These are phyloP conservation scores for Pachydiplax longipennis DNA, from an alignment of 2,888 invertebrate genomes.

Conservation along the genomic window DNA sequence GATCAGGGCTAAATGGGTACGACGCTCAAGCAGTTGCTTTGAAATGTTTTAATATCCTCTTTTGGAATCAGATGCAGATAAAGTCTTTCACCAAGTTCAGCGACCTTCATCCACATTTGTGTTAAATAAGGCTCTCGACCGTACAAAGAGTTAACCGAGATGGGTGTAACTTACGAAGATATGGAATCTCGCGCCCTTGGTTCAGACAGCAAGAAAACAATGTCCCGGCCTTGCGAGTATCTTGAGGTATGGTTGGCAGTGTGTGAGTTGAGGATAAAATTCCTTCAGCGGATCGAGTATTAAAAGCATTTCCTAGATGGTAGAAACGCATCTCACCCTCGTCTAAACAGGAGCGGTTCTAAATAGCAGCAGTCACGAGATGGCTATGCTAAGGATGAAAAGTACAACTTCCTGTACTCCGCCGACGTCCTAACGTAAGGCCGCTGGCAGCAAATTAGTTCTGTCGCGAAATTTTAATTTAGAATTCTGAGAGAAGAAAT, in stretches of 20 bases:
- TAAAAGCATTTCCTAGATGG: not conserved
- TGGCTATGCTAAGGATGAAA: not conserved
- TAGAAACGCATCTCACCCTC: not conserved
- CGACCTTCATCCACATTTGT: not conserved
- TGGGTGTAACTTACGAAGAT: constrained; percentile 1
- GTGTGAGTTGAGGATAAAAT: not conserved
- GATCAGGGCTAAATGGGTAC: no score
- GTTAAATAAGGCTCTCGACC: not conserved
- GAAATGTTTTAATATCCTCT: no score
- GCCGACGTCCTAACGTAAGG: not conserved
- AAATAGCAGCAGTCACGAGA: not conserved
- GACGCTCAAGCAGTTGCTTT: no score
- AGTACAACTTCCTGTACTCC: not conserved
- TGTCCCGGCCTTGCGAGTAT: constrained; percentile 14
- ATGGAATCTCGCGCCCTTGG: constrained; percentile 25
- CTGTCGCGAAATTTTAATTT: not conserved
- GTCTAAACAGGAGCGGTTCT: not conserved
- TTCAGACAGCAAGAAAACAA: constrained; percentile 17
- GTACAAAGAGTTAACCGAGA: not conserved
- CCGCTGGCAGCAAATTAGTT: not conserved
- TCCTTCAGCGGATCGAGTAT: not conserved
- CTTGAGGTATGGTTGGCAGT: constrained; percentile 1
- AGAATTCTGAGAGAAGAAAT: not conserved
- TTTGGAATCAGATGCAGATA: no score
- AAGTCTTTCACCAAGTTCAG: not conserved